phyloP scores from a whole-genome alignment of 2,797 vertebrate genomes.

The Pseudochaenichthys georgianus region DNA sequence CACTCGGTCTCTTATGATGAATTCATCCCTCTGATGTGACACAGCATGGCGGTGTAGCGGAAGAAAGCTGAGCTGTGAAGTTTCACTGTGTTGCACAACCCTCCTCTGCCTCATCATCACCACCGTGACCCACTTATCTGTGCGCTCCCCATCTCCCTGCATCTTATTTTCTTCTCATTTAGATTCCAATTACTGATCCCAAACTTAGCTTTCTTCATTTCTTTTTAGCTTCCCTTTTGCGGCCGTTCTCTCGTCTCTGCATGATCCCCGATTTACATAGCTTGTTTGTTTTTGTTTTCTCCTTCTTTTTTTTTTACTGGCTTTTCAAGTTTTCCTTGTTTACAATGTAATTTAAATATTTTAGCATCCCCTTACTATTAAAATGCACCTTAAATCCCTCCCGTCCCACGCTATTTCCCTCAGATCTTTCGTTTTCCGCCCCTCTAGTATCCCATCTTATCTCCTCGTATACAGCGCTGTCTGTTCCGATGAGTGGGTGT shows the following conservation, averaged over 20 bases:
- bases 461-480: constrained; percentile 9
- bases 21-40: constrained; percentile 74
- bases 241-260: constrained; percentile 6
- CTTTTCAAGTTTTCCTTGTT: constrained; percentile 25
- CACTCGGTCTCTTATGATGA: constrained; percentile 44
- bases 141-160: constrained; percentile 25
- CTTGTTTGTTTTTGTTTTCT: neutral
- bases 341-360: constrained; percentile 5
- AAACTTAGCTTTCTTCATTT: neutral
- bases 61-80: constrained; percentile 65
- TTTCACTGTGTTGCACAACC: constrained; percentile 67
- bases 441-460: neutral
- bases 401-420: neutral
- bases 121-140: constrained; percentile 67
- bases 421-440: too few relatives aligned
- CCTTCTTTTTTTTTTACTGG: neutral
- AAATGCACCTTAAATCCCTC: constrained; percentile 3
- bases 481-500: constrained; percentile 7
- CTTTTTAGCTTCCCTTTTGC: neutral
- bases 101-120: constrained; percentile 71
- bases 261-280: neutral
- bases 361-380: neutral
- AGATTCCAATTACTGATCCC: too few relatives aligned
- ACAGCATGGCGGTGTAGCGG: constrained; percentile 60
- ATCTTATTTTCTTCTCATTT: constrained; percentile 33